Evolutionary conservation across 2,113 vertebrate species (phyloP).

Genomic region (Megaceryle maxima): DNA sequence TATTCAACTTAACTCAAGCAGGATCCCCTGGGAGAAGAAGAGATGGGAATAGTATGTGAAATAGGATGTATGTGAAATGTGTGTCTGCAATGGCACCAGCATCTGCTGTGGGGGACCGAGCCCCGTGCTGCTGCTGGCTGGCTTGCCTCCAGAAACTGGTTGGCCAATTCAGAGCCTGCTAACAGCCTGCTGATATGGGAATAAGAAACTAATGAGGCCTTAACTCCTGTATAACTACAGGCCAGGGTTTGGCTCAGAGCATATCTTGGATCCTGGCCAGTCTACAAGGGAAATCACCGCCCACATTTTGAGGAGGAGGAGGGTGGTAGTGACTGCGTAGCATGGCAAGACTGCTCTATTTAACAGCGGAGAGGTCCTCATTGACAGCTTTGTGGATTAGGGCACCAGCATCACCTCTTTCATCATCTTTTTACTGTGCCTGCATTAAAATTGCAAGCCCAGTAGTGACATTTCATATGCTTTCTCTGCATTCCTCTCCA

Average conservation of each 20-base stretch:
- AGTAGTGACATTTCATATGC: not conserved
- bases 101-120: not conserved
- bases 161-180: slow-evolving; percentile 41
- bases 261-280: slow-evolving; percentile 19
- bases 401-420: not conserved
- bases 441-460: not conserved
- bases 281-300: not conserved
- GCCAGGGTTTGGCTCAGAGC: slow-evolving; percentile 26
- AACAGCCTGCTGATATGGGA: slow-evolving; percentile 56
- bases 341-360: not conserved
- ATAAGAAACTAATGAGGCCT: slow-evolving; percentile 64
- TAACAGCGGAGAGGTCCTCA: rapidly evolving
- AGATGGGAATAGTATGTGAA: not conserved
- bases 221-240: slow-evolving; percentile 47
- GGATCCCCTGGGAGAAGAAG: not conserved
- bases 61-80: not conserved
- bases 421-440: not conserved
- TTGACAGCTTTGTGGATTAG: rapidly evolving
- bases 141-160: not conserved
- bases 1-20: not conserved
- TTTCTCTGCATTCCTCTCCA: not conserved
- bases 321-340: rapidly evolving
- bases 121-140: not conserved
- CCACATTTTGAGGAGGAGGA: not conserved
- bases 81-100: not conserved